Percentiles rank a stretch among this genome's conserved stretches.
Conservation (phyloP, 2,797 vertebrate genomes). For the Poecile montanus region DNA sequence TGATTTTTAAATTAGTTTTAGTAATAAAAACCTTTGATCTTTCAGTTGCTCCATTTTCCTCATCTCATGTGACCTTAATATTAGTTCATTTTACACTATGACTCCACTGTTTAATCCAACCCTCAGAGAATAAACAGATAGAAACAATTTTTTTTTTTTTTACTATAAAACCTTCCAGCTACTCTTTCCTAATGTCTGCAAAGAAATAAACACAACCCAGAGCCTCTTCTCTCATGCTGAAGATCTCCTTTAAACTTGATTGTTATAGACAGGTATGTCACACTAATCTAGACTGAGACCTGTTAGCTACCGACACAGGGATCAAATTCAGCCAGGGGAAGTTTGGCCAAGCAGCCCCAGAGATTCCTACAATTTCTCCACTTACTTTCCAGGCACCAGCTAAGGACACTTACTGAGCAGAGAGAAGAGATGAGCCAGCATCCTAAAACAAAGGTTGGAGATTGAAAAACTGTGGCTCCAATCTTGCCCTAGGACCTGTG, state of each 20-base stretch:
- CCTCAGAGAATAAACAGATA: not conserved
- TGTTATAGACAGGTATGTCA: not conserved
- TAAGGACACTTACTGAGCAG: not conserved
- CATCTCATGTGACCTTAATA: not conserved
- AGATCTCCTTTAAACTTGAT: not conserved
- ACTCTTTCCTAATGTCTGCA: not conserved
- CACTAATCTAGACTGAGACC: not conserved
- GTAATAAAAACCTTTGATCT: not conserved
- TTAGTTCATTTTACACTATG: not conserved
- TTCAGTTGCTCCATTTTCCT: not conserved
- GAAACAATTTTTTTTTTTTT: not conserved
- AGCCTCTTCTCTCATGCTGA: not conserved
- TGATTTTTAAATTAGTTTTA: constrained; percentile 8
- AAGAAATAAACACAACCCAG: not conserved
- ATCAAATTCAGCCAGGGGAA: not conserved
- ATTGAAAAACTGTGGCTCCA: not conserved
- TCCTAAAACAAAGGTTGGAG: not conserved
- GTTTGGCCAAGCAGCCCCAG: not conserved
- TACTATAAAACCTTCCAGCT: not conserved
- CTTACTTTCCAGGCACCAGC: not conserved
- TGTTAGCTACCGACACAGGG: not conserved
- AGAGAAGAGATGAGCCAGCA: not conserved
- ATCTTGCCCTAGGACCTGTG: not conserved
- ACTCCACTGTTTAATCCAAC: not conserved
- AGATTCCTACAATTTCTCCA: not conserved